Evolutionary conservation across 2,888 invertebrate genomes (phyloP), one percentile per base, ranked within the genome.

Genomic region (Poecilus cupreus): DNA sequence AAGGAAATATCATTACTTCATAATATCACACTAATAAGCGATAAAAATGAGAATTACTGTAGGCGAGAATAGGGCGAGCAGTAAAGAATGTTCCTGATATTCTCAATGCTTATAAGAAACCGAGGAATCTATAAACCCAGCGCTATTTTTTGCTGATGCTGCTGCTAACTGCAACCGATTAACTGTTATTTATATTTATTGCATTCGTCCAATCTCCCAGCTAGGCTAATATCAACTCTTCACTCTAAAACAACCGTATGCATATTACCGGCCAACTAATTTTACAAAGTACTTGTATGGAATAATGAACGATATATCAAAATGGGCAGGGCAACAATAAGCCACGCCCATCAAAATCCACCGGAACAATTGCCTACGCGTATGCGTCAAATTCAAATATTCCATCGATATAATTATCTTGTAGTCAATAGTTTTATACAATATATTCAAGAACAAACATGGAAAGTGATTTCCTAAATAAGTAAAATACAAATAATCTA

Each of bases 71-170:
- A 54, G 54, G 43, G 13, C 2, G 13, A n/a, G 60, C 60, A 13
- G 60, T 60, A 68, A 68, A 32, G 68, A 70, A 70, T 68, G 46
- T 32, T 26, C n/a, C n/a, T 46, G 37, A 26, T 68, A 64, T 70
- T 51, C 49, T 39, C 13, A 54, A 80, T 16, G 49, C 37, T 68
- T 68, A 64, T 64, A 37, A 68, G 37, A 68, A 80, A 80, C 54
- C 70, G 51, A 79, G 51, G 46, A 76, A 11, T 76, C 80, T 80
- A 80, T 32, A 80, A 80, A 80, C 37, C 72, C 80, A 80, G 80
- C 80, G 72, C 72, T 80, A 80, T 54, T 78, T 79, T 78, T 75
- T 77, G 78, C 57, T 76, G 76, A 37, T 79, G 70, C 80, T 80
- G 80, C 80, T 80, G 70, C 72, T 68, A 72, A 72, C 81, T 81